Percentiles rank a stretch among this genome's conserved stretches.
These are phyloP conservation scores for Novumbra hubbsi DNA, from an alignment of 2,797 vertebrate genomes.

Conservation along the genomic window DNA sequence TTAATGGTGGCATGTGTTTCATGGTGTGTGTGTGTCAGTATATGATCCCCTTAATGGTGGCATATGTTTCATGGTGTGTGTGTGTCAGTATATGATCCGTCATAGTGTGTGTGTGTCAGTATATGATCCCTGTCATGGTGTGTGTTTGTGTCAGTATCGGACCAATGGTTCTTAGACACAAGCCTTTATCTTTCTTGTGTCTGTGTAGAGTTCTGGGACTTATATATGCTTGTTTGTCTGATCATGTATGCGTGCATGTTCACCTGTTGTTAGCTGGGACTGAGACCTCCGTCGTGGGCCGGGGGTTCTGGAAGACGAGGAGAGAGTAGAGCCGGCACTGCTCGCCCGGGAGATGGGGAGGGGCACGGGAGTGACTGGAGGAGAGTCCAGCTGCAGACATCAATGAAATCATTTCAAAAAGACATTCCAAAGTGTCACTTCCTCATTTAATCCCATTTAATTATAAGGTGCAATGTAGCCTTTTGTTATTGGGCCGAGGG, in stretches of 20 bases:
- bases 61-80: neutral
- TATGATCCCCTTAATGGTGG: no score
- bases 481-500: neutral
- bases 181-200: neutral
- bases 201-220: neutral
- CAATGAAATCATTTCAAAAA: no score
- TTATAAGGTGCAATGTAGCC: no score
- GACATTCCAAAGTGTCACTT: neutral
- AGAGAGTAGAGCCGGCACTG: constrained; percentile 73
- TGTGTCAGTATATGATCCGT: neutral
- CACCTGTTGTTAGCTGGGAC: constrained; percentile 75
- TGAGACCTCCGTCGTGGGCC: constrained; percentile 71
- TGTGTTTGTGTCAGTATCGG: neutral
- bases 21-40: neutral
- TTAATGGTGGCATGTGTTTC: no score
- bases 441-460: neutral
- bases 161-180: neutral
- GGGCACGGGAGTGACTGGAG: constrained; percentile 72
- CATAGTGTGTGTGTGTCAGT: neutral
- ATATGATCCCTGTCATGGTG: neutral
- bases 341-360: constrained; percentile 76
- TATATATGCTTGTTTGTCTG: neutral
- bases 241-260: neutral
- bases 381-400: constrained; percentile 71
- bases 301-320: constrained; percentile 65